These are phyloP conservation scores for Mola mola DNA, from an alignment of 2,113 vertebrate species.

Conservation along the genomic window DNA sequence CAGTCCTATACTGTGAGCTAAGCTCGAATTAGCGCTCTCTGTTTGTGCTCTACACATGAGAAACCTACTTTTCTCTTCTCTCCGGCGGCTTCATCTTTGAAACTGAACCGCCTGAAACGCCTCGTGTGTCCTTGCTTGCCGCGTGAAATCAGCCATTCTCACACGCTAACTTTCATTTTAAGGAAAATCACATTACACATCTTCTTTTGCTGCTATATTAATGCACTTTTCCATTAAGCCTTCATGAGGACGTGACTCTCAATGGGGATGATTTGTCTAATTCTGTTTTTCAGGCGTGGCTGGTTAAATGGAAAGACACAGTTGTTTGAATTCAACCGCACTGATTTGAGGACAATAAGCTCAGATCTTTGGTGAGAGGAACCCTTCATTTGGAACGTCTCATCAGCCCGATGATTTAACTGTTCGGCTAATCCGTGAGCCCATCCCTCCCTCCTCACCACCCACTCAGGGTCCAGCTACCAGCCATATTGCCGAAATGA, in stretches of 20 bases:
- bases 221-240: slow-evolving; percentile 21
- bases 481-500: slow-evolving; percentile 65
- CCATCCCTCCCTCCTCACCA: slow-evolving; percentile 19
- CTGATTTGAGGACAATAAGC: slow-evolving; percentile 13
- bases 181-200: slow-evolving; percentile 10
- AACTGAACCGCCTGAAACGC: no score
- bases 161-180: no score
- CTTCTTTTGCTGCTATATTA: slow-evolving; percentile 12
- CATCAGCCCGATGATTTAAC: slow-evolving; percentile 34
- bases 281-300: slow-evolving; percentile 16
- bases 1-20: not conserved
- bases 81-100: slow-evolving; percentile 40
- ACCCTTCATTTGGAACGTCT: slow-evolving; percentile 13
- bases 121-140: no score
- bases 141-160: no score
- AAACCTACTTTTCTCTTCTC: slow-evolving; percentile 3
- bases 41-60: slow-evolving; percentile 26
- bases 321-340: slow-evolving; percentile 23
- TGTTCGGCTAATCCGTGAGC: slow-evolving; percentile 39
- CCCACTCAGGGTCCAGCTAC: slow-evolving; percentile 39
- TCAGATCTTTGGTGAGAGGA: slow-evolving; percentile 3
- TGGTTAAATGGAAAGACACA: not conserved
- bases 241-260: not conserved
- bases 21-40: slow-evolving; percentile 42
- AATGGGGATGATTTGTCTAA: slow-evolving; percentile 9